Evolutionary conservation across 1,140 invertebrate genomes (phyloP), one percentile per base, ranked within the genome.

Genomic region (Temnothorax nylanderi): DNA sequence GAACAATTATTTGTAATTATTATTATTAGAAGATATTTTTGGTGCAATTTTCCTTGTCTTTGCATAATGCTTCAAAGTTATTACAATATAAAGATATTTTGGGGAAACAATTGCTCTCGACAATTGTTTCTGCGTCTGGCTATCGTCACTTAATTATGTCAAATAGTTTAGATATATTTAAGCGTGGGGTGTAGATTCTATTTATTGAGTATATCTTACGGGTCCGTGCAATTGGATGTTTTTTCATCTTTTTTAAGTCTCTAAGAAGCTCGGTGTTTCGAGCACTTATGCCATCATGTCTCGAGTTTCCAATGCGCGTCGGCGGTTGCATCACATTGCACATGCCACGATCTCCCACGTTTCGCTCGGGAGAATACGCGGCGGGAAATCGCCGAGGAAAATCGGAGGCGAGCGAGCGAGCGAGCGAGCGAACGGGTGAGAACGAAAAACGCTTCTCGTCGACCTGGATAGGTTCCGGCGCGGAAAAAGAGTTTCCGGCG

Each of bases 241-340:
- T 80, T 37, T 76, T 1, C 26, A 16, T 1, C 37, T 26, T 26
- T 26, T 26, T 26, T 8, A 56, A 47, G n/a, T 49, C 37, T 47
- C 34, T 8, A 21, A 74, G 13, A 49, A 26, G 13, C 5, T 13
- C 2, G 54, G 3, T n/a, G 34, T 34, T 74, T 67, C 3, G 32
- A 80, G 34, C 21, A 47, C 21, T 8, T 34, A 44, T 44, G 64
- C 6, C 16, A 47, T 6, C 21, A 1, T 1, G 56, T 60, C 41
- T 72, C 51, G 71, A 18, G 71, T 85, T 76, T 49, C 58, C 41
- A 58, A 67, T 89, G 56, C 82, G 64, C 76, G 54, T 37, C 47
- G 67, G 60, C 64, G 60, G 60, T 89, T 89, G 84, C 88, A 71
- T 89, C 88, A 89, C 76, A 41, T 76, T 49, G 84, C 88, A 44